Percentiles rank a stretch among this genome's conserved stretches.
Evolutionary conservation across 2,113 vertebrate genomes (phyloP).

Genomic region (Cephalopholis sonnerati): DNA sequence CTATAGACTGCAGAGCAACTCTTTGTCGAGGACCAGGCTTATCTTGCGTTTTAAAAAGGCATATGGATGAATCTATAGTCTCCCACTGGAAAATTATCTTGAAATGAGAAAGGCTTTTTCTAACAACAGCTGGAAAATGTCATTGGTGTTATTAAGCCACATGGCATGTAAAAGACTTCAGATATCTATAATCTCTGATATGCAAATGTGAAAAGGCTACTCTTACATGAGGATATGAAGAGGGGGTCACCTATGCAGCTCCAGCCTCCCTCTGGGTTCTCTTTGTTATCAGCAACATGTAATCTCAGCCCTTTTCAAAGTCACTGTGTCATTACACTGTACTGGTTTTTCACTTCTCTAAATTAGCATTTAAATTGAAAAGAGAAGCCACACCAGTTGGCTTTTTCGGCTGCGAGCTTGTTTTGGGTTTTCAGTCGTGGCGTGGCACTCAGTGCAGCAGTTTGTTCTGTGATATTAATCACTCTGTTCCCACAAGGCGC

Average conservation of each 20-base stretch:
- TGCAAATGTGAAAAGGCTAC: conserved; percentile 32
- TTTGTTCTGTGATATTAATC: conserved; percentile 69
- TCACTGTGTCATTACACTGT: conserved; percentile 47
- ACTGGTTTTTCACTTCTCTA: conserved; percentile 36
- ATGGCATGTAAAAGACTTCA: neutral
- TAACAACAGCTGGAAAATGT: conserved; percentile 13
- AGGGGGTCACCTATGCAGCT: conserved; percentile 39
- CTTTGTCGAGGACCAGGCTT: neutral
- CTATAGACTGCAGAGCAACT: neutral
- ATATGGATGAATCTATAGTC: neutral
- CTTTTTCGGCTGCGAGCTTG: conserved; percentile 50
- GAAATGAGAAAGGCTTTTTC: conserved; percentile 8
- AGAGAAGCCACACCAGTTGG: conserved; percentile 34
- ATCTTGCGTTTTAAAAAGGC: conserved; percentile 18
- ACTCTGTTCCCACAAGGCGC: conserved; percentile 32
- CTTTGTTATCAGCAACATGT: conserved; percentile 39
- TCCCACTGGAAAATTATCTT: conserved; percentile 5
- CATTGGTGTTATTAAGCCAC: neutral
- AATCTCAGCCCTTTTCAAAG: conserved; percentile 58
- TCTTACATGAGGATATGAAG: conserved; percentile 22
- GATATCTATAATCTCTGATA: conserved; percentile 31
- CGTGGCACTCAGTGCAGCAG: conserved; percentile 14
- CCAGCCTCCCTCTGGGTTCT: neutral
- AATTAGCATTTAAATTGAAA: conserved; percentile 84
- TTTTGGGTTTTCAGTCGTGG: conserved; percentile 58